A percentile compares a stretch with the other conserved stretches of the same genome.
These are phyloP conservation scores for Hemiprocne comata DNA, from an alignment of 2,113 vertebrate genomes.

Conservation along the genomic window DNA sequence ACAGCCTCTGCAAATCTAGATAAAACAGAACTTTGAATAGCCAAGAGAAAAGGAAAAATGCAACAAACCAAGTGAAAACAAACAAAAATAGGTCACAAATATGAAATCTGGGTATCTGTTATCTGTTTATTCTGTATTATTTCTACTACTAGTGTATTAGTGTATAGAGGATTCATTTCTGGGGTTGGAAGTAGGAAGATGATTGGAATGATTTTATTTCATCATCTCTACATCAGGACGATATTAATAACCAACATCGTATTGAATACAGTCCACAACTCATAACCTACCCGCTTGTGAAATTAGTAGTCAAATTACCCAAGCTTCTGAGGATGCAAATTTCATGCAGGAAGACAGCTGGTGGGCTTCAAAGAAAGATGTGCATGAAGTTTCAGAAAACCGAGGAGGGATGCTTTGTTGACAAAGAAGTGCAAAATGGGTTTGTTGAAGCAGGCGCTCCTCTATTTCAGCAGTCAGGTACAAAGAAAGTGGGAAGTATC, in stretches of 20 bases:
- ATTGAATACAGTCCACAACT: background rate
- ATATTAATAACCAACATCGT: background rate
- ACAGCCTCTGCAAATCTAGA: background rate
- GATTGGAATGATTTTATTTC: background rate
- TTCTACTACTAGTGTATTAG: background rate
- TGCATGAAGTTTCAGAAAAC: background rate
- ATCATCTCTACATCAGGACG: background rate
- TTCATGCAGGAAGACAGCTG: background rate
- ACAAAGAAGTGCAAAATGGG: background rate
- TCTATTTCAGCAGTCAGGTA: background rate
- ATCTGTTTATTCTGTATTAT: background rate
- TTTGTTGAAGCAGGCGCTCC: background rate
- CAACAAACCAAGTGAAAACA: background rate
- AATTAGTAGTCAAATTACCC: background rate
- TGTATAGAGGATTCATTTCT: background rate
- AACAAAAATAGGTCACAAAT: background rate
- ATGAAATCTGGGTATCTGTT: background rate
- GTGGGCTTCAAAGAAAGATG: background rate
- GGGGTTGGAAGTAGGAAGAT: background rate
- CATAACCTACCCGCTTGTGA: background rate
- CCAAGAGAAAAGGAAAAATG: background rate
- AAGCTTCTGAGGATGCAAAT: background rate
- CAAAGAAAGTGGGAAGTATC: background rate
- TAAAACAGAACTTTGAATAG: background rate
- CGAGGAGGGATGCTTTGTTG: background rate